Evolutionary conservation across 2,888 invertebrate species (phyloP), one percentile per base, ranked within the genome.

Genomic region (Rotaria magnacalcarata): DNA sequence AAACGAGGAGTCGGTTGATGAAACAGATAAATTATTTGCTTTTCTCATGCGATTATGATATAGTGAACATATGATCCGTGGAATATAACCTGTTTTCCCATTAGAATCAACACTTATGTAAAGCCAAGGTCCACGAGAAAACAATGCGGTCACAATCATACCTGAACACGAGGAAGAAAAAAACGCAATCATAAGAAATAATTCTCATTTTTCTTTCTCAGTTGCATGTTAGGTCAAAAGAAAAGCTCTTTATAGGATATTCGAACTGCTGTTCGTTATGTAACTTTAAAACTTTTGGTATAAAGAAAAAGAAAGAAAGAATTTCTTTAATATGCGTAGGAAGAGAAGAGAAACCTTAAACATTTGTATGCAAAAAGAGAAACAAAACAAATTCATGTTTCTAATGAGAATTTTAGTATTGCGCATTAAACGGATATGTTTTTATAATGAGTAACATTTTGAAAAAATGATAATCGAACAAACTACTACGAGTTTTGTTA

Each of bases 121-220:
- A 14, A 80, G 47, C 80, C 80, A 80, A 34, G 80, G 80, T 24
- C 80, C 80, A 80, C 80, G 80, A 6, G 80, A 80, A 80, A 47
- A 80, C n/a, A 80, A 47, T 43, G 80, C 80, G 0, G 47, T 80
- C 2, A 47, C 80, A 19, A 47, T n/a, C 19, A 34, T 24, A 47
- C n/a, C 80, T 80, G 34, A 67, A 5, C 27, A 34, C 4, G 11
- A 10, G 27, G 2, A 34, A 27, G 3, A 67, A 14, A 67, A 27
- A 67, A 67, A 34, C 5, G 52, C 52, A 3, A 52, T 52, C 52
- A 52, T 1, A 52, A 52, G 52, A 52, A 52, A 52, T 52, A 52
- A 52, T 52, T 52, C 11, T 52, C 16, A 4, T 52, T 52, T n/a
- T 27, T 27, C 67, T 67, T 16, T 67, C 3, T 67, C 6, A 27